These are phyloP conservation scores for Aromia moschata DNA, from an alignment of 2,888 invertebrate genomes.

Conservation along the genomic window DNA sequence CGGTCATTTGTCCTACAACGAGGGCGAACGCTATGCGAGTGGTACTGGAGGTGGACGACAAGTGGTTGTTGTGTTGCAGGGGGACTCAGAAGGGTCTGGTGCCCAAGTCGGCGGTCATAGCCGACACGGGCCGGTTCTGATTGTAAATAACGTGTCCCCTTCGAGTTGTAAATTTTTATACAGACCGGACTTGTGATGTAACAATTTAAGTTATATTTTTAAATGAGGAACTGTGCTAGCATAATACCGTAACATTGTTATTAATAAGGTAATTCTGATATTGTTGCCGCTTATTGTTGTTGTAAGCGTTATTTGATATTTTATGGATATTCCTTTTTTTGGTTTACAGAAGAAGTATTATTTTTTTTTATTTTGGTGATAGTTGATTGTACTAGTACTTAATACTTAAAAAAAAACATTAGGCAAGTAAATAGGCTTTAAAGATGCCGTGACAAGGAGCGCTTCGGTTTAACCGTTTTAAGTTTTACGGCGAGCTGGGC, in stretches of 20 bases:
- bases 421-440: slow-evolving; percentile 18
- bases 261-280: slow-evolving; percentile 35
- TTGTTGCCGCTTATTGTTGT: slow-evolving; percentile 47
- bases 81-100: slow-evolving; percentile 82
- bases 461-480: slow-evolving; percentile 8
- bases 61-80: slow-evolving; percentile 78
- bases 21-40: slow-evolving; percentile 78
- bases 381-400: slow-evolving; percentile 31
- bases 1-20: slow-evolving; percentile 80
- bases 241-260: slow-evolving; percentile 33
- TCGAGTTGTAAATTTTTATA: slow-evolving; percentile 52
- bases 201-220: slow-evolving; percentile 34
- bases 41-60: slow-evolving; percentile 79
- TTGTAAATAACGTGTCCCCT: slow-evolving; percentile 36
- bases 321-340: slow-evolving; percentile 27
- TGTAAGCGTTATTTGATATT: slow-evolving; percentile 36
- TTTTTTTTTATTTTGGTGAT: slow-evolving; percentile 25
- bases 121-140: slow-evolving; percentile 56
- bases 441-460: slow-evolving; percentile 8
- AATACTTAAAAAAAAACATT: slow-evolving; percentile 26
- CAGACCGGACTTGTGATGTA: slow-evolving; percentile 52
- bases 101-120: slow-evolving; percentile 74
- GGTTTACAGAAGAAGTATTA: slow-evolving; percentile 3
- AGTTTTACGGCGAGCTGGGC: neutral
- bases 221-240: slow-evolving; percentile 31